Conservation (phyloP, 2,888 invertebrate genomes). For the Ormyrus thymus region DNA sequence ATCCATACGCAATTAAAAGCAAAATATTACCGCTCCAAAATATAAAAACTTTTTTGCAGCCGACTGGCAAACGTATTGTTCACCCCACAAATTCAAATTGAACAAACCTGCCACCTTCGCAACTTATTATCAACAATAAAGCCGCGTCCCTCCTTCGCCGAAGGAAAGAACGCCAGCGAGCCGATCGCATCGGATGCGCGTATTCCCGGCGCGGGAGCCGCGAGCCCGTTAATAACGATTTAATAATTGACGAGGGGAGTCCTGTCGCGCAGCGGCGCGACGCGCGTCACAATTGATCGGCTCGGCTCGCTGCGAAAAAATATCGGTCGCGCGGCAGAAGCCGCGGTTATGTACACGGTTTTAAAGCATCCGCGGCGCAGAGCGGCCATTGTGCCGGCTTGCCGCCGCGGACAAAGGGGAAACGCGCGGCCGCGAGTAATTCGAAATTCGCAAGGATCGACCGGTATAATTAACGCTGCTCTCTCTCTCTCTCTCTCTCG, state of each 20-base stretch:
- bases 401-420: constrained; percentile 1
- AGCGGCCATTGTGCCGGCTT: not conserved
- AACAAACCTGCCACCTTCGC: no score
- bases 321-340: not conserved
- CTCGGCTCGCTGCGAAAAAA: constrained; percentile 9
- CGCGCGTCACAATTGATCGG: constrained; percentile 18
- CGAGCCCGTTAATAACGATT: constrained; percentile 58
- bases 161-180: no score
- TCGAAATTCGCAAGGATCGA: constrained; percentile 23
- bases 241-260: constrained; percentile 57
- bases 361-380: not conserved
- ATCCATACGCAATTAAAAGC: no score
- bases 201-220: constrained; percentile 23
- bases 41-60: no score
- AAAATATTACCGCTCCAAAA: no score
- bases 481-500: no score
- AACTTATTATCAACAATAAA: no score
- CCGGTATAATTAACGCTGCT: constrained; percentile 33
- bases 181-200: no score
- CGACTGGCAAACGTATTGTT: no score
- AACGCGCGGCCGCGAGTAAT: constrained; percentile 2
- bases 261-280: not conserved
- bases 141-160: no score
- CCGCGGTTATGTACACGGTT: not conserved
- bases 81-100: no score